A percentile compares a stretch with the other conserved stretches of the same genome.
Conservation (phyloP, 2,888 invertebrate genomes). For the Cheilosia vulpina region DNA sequence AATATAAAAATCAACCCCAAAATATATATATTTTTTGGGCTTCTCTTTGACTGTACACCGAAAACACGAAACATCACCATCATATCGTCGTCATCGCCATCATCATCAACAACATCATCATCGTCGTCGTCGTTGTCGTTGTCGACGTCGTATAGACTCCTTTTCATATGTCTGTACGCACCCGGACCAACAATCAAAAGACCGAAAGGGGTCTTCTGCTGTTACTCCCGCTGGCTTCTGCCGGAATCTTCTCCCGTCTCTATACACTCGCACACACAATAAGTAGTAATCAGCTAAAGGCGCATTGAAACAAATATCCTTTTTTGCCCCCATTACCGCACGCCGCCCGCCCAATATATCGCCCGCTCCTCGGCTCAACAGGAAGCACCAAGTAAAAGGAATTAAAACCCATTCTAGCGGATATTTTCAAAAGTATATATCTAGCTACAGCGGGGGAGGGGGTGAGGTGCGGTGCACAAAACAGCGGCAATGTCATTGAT, state of each 20-base stretch:
- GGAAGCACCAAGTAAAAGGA: conserved; percentile 80
- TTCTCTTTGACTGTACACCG: conserved; percentile 42
- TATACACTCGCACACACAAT: conserved; percentile 65
- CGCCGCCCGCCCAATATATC: conserved; percentile 27
- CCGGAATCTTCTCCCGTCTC: conserved; percentile 55
- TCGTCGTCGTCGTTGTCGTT: conserved; percentile 27
- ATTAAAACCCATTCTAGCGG: conserved; percentile 83
- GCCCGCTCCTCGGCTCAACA: conserved; percentile 20
- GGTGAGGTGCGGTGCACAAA: not conserved
- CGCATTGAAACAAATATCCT: conserved; percentile 75
- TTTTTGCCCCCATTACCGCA: conserved; percentile 28
- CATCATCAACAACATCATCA: conserved; percentile 7
- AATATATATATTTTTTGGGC: conserved; percentile 24
- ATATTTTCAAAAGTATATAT: conserved; percentile 82
- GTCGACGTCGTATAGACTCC: conserved; percentile 54
- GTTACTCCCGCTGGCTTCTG: conserved; percentile 64
- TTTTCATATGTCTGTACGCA: conserved; percentile 68
- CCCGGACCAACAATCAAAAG: conserved; percentile 73
- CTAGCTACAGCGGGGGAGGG: conserved; percentile 1
- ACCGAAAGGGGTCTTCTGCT: conserved; percentile 73
- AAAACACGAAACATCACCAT: conserved; percentile 49
- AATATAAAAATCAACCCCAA: conserved; percentile 74
- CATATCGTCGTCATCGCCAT: conserved; percentile 22
- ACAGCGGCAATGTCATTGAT: conserved; percentile 78
- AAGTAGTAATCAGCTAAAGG: conserved; percentile 75